phyloP scores from a whole-genome alignment of 2,797 vertebrate species.

The Artibeus lituratus region DNA sequence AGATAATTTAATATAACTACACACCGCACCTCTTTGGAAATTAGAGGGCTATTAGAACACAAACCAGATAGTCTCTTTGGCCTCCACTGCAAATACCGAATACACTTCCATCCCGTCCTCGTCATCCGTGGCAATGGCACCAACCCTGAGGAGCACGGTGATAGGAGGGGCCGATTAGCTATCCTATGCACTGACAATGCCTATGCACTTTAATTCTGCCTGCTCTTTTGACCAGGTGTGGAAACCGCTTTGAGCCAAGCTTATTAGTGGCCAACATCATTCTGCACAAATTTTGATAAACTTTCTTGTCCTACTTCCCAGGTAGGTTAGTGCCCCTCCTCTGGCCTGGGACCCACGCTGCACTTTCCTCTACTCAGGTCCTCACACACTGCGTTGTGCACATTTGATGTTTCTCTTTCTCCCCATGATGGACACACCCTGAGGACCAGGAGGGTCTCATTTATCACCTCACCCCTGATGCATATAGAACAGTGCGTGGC shows the following conservation, averaged over 20 bases:
- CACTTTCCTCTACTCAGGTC: background rate
- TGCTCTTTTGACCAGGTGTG: background rate
- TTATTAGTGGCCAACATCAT: background rate
- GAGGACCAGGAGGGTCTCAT: background rate
- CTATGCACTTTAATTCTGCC: background rate
- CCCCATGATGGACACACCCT: background rate
- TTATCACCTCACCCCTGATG: background rate
- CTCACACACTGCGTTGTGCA: rapidly evolving
- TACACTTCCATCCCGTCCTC: background rate
- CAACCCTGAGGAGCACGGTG: background rate
- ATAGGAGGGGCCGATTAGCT: background rate
- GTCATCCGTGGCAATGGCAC: background rate
- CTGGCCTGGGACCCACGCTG: background rate
- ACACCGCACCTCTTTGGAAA: background rate
- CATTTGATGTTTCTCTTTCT: background rate
- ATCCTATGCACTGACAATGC: background rate
- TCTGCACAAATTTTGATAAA: background rate
- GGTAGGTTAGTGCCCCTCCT: background rate
- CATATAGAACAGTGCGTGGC: background rate
- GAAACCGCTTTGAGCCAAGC: background rate
- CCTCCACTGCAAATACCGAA: background rate
- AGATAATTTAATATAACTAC: background rate
- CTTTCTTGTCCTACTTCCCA: background rate
- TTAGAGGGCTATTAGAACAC: background rate
- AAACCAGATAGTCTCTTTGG: background rate